Conservation (phyloP, 2,113 vertebrate species). For the Phocoena phocoena region DNA sequence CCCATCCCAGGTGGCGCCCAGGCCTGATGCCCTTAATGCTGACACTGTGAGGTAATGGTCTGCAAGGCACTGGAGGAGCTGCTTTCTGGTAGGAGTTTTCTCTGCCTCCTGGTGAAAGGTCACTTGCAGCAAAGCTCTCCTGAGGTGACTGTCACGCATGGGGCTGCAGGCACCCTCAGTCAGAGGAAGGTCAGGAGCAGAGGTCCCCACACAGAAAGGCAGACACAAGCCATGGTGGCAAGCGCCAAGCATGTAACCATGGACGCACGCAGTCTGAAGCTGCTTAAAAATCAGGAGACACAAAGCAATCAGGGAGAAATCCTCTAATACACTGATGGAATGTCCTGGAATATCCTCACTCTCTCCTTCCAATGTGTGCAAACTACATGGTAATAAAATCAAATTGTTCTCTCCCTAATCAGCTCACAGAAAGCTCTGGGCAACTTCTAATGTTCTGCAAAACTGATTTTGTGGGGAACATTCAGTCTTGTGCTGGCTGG, state of each 20-base stretch:
- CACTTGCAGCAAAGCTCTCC: neutral
- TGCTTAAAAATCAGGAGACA: neutral
- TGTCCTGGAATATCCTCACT: neutral
- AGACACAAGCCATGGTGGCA: neutral
- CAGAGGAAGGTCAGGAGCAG: neutral
- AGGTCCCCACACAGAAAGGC: neutral
- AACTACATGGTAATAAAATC: neutral
- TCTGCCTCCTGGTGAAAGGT: neutral
- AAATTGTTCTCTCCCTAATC: neutral
- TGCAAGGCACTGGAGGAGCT: neutral
- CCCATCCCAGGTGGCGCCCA: neutral
- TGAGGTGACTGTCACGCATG: too few species aligned
- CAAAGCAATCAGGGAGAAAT: neutral
- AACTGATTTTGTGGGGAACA: neutral
- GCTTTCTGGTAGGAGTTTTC: neutral
- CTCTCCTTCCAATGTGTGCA: neutral
- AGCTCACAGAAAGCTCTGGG: neutral
- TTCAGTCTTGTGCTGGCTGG: neutral
- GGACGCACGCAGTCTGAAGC: neutral
- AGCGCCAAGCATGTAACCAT: neutral
- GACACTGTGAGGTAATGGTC: neutral
- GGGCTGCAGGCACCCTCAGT: neutral
- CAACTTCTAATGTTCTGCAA: neutral
- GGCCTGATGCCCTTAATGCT: neutral
- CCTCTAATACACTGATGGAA: neutral